Evolutionary conservation across 2,113 vertebrate genomes (phyloP).

Genomic region (Psophia crepitans): DNA sequence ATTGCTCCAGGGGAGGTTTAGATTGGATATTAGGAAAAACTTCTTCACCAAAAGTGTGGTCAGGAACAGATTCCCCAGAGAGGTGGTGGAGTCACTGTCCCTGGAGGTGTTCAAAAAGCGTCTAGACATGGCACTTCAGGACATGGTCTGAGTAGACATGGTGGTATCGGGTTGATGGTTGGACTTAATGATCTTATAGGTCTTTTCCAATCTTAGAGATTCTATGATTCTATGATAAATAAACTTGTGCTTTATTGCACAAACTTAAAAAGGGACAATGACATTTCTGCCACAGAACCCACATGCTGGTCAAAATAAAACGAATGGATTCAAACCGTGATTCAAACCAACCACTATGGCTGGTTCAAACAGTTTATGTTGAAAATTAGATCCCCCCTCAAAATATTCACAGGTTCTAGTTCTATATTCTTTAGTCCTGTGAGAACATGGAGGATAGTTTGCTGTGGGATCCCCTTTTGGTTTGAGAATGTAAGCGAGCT

Average conservation of each 20-base stretch:
- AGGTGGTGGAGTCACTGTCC: too few species aligned
- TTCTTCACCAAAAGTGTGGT: too few species aligned
- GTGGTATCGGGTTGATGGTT: too few species aligned
- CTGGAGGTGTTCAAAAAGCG: too few species aligned
- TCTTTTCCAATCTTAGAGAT: too few species aligned
- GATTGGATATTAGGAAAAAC: too few species aligned
- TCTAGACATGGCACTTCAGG: too few species aligned
- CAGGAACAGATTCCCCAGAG: too few species aligned
- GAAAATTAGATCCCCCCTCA: background rate
- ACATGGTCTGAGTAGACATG: too few species aligned
- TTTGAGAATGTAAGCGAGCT: background rate
- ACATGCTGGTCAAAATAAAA: background rate
- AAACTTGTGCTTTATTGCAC: background rate
- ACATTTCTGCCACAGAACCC: background rate
- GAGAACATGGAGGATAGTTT: background rate
- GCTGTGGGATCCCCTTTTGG: background rate
- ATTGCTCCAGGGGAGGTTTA: too few species aligned
- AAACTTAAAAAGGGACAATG: background rate
- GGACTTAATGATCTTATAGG: too few species aligned
- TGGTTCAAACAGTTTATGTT: background rate
- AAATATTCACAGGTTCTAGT: background rate
- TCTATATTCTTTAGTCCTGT: background rate
- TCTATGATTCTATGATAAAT: background rate
- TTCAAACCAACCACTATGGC: accelerated
- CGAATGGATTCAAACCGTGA: background rate